Percentiles rank a stretch among this genome's conserved stretches.
Evolutionary conservation across 1,140 invertebrate genomes (phyloP).

Genomic region (Ceratosolen fusciceps): DNA sequence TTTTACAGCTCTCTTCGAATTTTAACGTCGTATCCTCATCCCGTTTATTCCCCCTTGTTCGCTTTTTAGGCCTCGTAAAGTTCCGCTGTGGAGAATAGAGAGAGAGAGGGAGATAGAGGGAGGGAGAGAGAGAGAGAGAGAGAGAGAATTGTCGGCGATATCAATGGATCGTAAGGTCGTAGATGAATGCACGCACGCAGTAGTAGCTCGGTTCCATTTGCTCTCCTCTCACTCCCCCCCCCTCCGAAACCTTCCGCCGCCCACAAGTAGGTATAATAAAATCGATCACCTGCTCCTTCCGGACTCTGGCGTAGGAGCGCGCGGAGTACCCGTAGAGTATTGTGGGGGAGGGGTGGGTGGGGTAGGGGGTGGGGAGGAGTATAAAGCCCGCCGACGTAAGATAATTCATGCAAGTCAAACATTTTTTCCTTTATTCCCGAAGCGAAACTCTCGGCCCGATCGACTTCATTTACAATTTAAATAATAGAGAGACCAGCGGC

Average conservation of each 20-base stretch:
- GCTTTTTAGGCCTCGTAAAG: slow-evolving; percentile 26
- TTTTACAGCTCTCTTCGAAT: slow-evolving; percentile 51
- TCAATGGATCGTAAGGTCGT: slow-evolving; percentile 23
- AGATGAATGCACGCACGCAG: slow-evolving; percentile 1
- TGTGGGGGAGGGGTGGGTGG: background rate
- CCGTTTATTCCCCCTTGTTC: slow-evolving; percentile 23
- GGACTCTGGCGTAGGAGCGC: too few species aligned
- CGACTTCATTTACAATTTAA: slow-evolving; percentile 59
- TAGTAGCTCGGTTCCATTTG: slow-evolving; percentile 9
- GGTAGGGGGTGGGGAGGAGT: too few species aligned
- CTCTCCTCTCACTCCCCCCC: too few species aligned
- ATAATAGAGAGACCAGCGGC: slow-evolving; percentile 54
- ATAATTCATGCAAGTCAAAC: slow-evolving; percentile 62
- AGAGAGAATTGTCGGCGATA: background rate
- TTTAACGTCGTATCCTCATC: slow-evolving; percentile 42
- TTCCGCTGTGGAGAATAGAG: slow-evolving; percentile 4
- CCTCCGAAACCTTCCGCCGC: too few species aligned
- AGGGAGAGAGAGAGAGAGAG: background rate
- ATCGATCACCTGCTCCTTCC: background rate
- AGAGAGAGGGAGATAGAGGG: too few species aligned
- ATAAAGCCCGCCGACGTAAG: slow-evolving; percentile 33
- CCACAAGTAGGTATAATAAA: background rate
- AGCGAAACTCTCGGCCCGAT: slow-evolving; percentile 35
- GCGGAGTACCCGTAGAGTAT: background rate
- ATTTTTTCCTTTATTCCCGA: slow-evolving; percentile 60